Percentiles rank a stretch among this genome's conserved stretches.
These are phyloP conservation scores for Carposina sasakii DNA, from an alignment of 1,140 invertebrate species.

Conservation along the genomic window DNA sequence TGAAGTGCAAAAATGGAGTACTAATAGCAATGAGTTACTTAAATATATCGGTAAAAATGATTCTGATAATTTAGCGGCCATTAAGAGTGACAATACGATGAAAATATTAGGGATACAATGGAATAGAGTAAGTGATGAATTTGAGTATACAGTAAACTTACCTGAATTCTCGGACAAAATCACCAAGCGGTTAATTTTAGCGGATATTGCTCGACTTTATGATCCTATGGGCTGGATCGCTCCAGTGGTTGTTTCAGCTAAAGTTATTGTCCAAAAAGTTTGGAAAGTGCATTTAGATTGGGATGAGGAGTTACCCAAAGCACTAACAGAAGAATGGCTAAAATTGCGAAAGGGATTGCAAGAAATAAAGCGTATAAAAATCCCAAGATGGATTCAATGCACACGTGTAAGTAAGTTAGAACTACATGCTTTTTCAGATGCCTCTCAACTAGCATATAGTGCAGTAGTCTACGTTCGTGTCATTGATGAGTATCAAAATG, in stretches of 20 bases:
- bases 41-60: too few species aligned
- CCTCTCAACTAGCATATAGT: constrained; percentile 12
- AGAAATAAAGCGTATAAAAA: background rate
- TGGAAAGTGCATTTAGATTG: constrained; percentile 42
- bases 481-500: constrained; percentile 6
- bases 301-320: constrained; percentile 33
- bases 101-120: too few species aligned
- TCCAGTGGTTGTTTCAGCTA: constrained; percentile 43
- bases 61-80: too few species aligned
- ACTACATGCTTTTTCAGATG: constrained; percentile 14
- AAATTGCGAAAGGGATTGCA: background rate
- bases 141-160: too few species aligned
- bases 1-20: too few species aligned
- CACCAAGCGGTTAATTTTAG: constrained; percentile 16
- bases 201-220: constrained; percentile 25
- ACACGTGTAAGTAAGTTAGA: background rate
- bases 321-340: constrained; percentile 9
- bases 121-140: too few species aligned
- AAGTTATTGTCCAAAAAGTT: constrained; percentile 58
- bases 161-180: too few species aligned
- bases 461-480: constrained; percentile 24
- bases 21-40: too few species aligned
- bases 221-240: constrained; percentile 46
- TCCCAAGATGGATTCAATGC: constrained; percentile 9
- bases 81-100: too few species aligned